These are phyloP conservation scores for Hydroisotoma schaefferi DNA, from an alignment of 2,888 invertebrate genomes.

Conservation along the genomic window DNA sequence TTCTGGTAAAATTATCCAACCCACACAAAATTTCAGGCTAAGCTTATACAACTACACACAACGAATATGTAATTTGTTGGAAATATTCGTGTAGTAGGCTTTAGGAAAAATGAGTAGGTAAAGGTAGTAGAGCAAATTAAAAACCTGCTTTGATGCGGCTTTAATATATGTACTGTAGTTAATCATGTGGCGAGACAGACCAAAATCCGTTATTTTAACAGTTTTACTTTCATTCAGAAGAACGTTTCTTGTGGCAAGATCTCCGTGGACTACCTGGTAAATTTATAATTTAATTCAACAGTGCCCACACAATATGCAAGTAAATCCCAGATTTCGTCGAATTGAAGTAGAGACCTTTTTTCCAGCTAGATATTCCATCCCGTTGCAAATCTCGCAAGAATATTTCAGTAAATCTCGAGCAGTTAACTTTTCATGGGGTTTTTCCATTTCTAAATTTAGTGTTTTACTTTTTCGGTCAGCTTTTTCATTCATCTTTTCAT, in stretches of 20 bases:
- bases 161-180: slow-evolving; percentile 11
- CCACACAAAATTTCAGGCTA: background rate
- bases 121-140: background rate
- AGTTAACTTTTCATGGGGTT: background rate
- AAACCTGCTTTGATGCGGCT: slow-evolving; percentile 1
- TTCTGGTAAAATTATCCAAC: background rate
- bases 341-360: background rate
- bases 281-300: background rate
- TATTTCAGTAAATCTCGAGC: background rate
- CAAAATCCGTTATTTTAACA: slow-evolving; percentile 9
- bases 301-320: background rate
- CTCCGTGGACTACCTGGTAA: slow-evolving; percentile 7
- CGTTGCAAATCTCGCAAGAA: slow-evolving; percentile 8
- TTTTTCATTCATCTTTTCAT: background rate
- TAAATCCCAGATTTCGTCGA: background rate
- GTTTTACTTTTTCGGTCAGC: background rate
- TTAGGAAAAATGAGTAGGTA: too few relatives aligned
- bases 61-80: too few relatives aligned
- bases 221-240: background rate
- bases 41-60: too few relatives aligned
- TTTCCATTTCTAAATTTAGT: too few relatives aligned
- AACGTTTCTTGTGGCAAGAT: slow-evolving; percentile 9
- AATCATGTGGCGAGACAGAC: slow-evolving; percentile 2
- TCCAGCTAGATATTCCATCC: slow-evolving; percentile 4
- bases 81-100: too few relatives aligned